Percentiles rank a stretch among this genome's conserved stretches.
phyloP scores from a whole-genome alignment of 2,113 vertebrate genomes.

The Trichomycterus rosablanca region DNA sequence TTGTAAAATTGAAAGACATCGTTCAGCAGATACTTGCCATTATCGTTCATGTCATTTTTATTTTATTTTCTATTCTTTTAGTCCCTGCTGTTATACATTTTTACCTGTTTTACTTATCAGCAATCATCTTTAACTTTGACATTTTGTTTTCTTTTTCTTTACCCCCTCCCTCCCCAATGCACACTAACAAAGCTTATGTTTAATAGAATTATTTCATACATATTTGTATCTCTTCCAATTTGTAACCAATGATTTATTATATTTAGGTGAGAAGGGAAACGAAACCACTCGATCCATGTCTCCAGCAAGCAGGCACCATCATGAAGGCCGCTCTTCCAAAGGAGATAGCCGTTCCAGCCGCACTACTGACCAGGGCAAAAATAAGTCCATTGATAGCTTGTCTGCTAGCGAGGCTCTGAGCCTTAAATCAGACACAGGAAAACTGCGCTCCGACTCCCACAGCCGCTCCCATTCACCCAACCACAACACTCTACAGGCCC shows the following conservation, averaged over 20 bases:
- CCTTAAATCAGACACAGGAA: slow-evolving; percentile 89
- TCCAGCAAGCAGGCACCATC: slow-evolving; percentile 81
- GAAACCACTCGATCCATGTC: slow-evolving; percentile 73
- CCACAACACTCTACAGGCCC: slow-evolving; percentile 92
- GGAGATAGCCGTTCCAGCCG: slow-evolving; percentile 79
- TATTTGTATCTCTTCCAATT: not conserved
- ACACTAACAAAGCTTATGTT: not conserved
- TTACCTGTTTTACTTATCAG: slow-evolving; percentile 37
- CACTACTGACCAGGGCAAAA: slow-evolving; percentile 79
- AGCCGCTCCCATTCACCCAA: slow-evolving; percentile 95
- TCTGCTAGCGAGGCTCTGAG: slow-evolving; percentile 90
- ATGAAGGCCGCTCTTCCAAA: slow-evolving; percentile 81
- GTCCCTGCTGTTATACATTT: slow-evolving; percentile 20
- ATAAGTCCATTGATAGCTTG: slow-evolving; percentile 73
- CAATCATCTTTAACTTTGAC: no score
- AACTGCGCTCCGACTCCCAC: slow-evolving; percentile 91
- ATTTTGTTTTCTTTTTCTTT: slow-evolving; percentile 33
- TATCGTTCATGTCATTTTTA: slow-evolving; percentile 32
- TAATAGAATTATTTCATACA: not conserved
- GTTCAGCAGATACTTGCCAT: not conserved
- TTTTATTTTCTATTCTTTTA: slow-evolving; percentile 27
- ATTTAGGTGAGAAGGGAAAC: slow-evolving; percentile 84
- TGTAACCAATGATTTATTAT: slow-evolving; percentile 39
- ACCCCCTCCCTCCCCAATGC: no score
- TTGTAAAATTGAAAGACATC: no score